Evolutionary conservation across 35 echinoderm and acorn worm genomes (phyloP).

Genomic region (Antedon bifida): DNA sequence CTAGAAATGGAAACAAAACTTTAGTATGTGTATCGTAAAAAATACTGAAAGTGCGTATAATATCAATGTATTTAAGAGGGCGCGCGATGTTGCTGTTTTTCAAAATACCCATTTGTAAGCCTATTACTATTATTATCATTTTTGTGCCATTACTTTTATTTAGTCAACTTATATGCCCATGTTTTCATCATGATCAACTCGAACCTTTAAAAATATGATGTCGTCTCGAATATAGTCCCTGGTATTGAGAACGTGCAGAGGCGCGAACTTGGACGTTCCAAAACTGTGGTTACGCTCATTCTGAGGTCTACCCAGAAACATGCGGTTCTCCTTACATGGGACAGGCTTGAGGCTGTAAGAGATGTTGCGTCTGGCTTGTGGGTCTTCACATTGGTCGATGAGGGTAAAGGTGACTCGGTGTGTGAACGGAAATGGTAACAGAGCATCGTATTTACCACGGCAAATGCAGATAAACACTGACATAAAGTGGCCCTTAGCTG

Average conservation of each 20-base stretch:
- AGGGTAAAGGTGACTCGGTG: constrained; percentile 82
- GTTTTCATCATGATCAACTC: constrained; percentile 78
- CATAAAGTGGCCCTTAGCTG: constrained; percentile 94
- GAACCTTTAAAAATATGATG: constrained; percentile 91
- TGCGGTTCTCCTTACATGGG: constrained; percentile 81
- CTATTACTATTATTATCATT: too few relatives aligned
- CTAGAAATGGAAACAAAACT: too few relatives aligned
- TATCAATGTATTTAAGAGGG: too few relatives aligned
- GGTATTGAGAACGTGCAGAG: constrained; percentile 72
- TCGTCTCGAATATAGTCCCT: constrained; percentile 90
- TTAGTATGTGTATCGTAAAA: too few relatives aligned
- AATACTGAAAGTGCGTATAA: too few relatives aligned
- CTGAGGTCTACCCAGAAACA: constrained; percentile 62
- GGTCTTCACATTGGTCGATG: constrained; percentile 96
- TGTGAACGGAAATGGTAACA: constrained; percentile 81
- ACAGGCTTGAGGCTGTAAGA: constrained; percentile 97
- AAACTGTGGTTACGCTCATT: constrained; percentile 91
- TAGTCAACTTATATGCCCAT: background rate
- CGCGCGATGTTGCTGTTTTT: too few relatives aligned
- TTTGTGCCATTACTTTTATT: too few relatives aligned
- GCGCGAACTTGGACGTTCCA: constrained; percentile 90
- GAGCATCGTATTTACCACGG: constrained; percentile 75
- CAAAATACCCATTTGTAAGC: too few relatives aligned
- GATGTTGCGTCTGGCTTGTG: constrained; percentile 71
- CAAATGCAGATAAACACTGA: constrained; percentile 91